Evolutionary conservation across 2,113 vertebrate species (phyloP).

Genomic region (Microcebus lehilahytsara): DNA sequence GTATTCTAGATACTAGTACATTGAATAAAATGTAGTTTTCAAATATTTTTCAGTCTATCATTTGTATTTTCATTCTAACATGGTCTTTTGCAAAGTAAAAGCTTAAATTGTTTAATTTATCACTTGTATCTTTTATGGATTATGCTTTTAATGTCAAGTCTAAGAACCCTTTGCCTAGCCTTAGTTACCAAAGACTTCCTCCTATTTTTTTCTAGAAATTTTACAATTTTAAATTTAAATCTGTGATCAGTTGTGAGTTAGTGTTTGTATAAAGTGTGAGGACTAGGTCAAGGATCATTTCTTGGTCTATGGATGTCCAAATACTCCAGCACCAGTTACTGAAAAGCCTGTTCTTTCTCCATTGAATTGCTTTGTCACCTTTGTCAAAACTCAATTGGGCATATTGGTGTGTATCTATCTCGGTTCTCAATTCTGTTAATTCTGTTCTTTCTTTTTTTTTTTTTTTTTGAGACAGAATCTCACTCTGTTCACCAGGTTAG

Average conservation of each 20-base stretch:
- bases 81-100: not conserved
- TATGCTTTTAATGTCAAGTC: not conserved
- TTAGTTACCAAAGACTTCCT: not conserved
- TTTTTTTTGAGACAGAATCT: too few species aligned
- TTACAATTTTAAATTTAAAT: not conserved
- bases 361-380: not conserved
- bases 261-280: not conserved
- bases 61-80: not conserved
- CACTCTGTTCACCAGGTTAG: too few species aligned
- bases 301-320: not conserved
- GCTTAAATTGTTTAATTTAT: not conserved
- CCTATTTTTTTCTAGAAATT: not conserved
- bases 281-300: not conserved
- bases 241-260: not conserved
- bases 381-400: not conserved
- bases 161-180: not conserved
- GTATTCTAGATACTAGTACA: not conserved
- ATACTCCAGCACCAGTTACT: not conserved
- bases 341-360: not conserved
- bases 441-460: not conserved
- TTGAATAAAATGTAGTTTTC: not conserved
- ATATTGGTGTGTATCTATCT: not conserved
- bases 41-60: not conserved
- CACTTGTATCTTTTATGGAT: not conserved
- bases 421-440: not conserved